These are phyloP conservation scores for Eudasyphora cyanicolor DNA, from an alignment of 2,888 invertebrate genomes.

Conservation along the genomic window DNA sequence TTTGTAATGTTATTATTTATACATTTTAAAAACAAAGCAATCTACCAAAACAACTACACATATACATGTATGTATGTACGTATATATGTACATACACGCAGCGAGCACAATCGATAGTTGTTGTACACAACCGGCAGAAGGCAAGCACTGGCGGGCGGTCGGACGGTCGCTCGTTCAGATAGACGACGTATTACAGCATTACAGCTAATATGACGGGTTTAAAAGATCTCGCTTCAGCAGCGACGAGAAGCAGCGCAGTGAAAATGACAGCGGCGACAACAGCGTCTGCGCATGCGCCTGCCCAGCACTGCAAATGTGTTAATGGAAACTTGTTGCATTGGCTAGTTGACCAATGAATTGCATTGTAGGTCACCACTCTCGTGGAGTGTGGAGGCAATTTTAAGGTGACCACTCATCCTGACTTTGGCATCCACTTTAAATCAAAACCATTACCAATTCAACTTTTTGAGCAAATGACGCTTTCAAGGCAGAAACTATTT, in stretches of 20 bases:
- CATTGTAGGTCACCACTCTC: slow-evolving; percentile 77
- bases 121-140: slow-evolving; percentile 21
- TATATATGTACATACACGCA: neutral
- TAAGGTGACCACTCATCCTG: no score
- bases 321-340: slow-evolving; percentile 74
- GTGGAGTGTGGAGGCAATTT: no score
- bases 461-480: no score
- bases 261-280: neutral
- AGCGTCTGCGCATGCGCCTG: neutral
- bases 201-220: neutral
- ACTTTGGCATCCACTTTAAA: no score
- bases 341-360: slow-evolving; percentile 77
- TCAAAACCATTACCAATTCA: no score
- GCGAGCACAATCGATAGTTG: neutral
- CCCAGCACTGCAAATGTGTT: slow-evolving; percentile 66
- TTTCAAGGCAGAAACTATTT: no score
- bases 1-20: neutral
- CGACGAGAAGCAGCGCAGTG: slow-evolving; percentile 33
- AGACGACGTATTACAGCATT: neutral
- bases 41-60: neutral
- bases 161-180: no score
- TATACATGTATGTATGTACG: neutral
- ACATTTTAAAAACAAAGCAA: neutral
- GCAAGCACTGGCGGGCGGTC: no score
- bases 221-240: slow-evolving; percentile 31